phyloP scores from a whole-genome alignment of 2,797 vertebrate genomes.

The Nyctibius grandis region DNA sequence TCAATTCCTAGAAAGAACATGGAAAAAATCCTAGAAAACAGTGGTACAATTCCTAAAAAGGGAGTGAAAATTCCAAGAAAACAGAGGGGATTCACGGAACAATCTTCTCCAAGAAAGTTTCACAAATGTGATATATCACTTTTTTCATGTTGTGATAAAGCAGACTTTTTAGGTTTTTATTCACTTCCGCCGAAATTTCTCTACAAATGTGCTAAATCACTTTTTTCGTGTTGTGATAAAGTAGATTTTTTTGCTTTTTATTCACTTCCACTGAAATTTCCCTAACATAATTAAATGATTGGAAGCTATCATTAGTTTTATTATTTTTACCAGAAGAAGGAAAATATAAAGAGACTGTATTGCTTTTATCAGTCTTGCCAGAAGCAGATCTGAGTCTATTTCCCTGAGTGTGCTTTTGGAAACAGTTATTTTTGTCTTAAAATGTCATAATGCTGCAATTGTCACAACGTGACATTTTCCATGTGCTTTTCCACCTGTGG shows the following conservation, averaged over 20 bases:
- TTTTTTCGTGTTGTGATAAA: background rate
- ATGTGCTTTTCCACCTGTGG: background rate
- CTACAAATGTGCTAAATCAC: background rate
- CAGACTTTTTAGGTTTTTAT: fast-evolving
- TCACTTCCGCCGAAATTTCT: no score
- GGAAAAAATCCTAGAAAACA: background rate
- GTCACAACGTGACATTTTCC: background rate
- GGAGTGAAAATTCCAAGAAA: background rate
- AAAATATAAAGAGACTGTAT: background rate
- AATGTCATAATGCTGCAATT: background rate
- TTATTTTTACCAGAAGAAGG: background rate
- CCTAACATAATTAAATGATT: background rate
- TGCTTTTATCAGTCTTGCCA: background rate
- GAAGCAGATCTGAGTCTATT: background rate
- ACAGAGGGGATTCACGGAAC: background rate
- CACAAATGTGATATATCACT: background rate
- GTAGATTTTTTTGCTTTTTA: fast-evolving
- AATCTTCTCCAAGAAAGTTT: background rate
- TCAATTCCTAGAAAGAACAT: background rate
- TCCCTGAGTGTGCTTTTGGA: background rate
- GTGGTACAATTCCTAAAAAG: background rate
- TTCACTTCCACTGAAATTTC: background rate
- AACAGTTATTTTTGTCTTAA: background rate
- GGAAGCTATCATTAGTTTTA: background rate
- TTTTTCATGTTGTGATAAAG: background rate